Conservation (phyloP, 2,797 vertebrate genomes). For the Etheostoma nigrum region DNA sequence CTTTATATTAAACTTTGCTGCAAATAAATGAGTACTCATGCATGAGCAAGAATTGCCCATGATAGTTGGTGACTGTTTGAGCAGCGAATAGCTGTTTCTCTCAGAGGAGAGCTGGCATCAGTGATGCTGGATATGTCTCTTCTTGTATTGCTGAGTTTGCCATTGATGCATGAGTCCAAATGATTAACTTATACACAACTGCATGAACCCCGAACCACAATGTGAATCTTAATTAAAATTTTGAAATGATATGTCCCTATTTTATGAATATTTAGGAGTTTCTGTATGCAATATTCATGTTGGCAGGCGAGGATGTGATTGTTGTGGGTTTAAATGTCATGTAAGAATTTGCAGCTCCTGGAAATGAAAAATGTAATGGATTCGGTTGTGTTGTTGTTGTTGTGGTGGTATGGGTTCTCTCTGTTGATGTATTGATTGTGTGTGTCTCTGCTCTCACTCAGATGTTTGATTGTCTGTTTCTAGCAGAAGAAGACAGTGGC, state of each 20-base stretch:
- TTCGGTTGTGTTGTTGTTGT: conserved; percentile 2
- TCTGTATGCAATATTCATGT: conserved; percentile 24
- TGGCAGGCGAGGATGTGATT: conserved; percentile 18
- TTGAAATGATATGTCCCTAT: neutral
- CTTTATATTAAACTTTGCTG: neutral
- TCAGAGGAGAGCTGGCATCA: neutral
- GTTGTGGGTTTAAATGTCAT: conserved; percentile 23
- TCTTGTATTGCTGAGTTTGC: neutral
- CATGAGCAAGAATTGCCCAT: neutral
- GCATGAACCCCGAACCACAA: neutral
- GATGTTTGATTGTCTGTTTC: neutral
- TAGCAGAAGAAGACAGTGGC: neutral
- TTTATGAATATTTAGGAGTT: conserved; percentile 24
- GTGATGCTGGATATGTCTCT: neutral
- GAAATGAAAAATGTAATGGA: neutral
- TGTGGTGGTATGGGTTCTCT: neutral
- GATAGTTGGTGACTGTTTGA: conserved; percentile 1
- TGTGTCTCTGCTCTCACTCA: conserved; percentile 2
- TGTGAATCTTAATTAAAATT: neutral
- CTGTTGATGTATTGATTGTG: neutral
- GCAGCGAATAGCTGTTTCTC: neutral
- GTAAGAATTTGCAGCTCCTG: conserved; percentile 6
- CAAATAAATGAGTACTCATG: neutral
- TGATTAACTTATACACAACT: neutral
- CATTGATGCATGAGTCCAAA: neutral